These are phyloP conservation scores for Pachycephala philippinensis DNA, from an alignment of 2,113 vertebrate genomes.

Conservation along the genomic window DNA sequence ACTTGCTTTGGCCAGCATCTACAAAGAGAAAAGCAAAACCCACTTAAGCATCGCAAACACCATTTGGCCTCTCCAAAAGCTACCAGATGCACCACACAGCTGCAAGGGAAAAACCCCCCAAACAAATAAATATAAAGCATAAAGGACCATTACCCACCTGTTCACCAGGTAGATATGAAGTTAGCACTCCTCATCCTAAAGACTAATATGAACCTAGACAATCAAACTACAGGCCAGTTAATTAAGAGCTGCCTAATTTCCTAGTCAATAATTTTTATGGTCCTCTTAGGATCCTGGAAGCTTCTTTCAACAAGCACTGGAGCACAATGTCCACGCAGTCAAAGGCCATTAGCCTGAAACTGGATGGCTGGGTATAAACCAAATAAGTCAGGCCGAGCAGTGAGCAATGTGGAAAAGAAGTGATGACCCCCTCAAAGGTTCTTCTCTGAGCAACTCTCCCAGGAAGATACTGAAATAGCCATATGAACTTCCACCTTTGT, in stretches of 20 bases:
- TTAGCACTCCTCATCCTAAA: background rate
- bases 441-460: background rate
- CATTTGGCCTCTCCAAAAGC: background rate
- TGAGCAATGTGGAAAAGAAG: background rate
- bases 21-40: slow-evolving; percentile 1
- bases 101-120: rapidly evolving
- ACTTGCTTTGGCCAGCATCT: slow-evolving; percentile 94
- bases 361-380: background rate
- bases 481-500: background rate
- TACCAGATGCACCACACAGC: background rate
- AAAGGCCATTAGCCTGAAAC: background rate
- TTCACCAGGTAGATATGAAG: background rate
- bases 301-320: background rate
- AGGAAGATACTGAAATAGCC: background rate
- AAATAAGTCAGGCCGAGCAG: background rate
- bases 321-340: background rate
- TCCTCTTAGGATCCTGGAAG: background rate
- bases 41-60: background rate
- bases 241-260: background rate
- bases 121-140: background rate
- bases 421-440: background rate
- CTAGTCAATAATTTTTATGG: background rate
- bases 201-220: background rate
- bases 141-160: background rate
- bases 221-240: background rate